Evolutionary conservation across 2,797 vertebrate species (phyloP).

Genomic region (Lophius americanus): DNA sequence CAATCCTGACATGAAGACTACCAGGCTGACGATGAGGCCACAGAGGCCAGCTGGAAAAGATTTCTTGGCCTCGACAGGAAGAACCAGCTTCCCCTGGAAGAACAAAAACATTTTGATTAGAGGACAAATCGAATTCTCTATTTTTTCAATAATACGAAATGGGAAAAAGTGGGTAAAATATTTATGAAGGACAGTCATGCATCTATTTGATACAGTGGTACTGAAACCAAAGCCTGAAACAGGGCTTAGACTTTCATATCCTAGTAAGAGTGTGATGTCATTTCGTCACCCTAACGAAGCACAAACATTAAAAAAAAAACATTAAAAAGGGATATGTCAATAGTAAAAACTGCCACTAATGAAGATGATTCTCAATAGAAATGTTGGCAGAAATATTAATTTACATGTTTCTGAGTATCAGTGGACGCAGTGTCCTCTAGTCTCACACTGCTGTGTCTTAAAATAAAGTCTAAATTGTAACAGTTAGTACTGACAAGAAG

Average conservation of each 20-base stretch:
- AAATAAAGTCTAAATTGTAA: constrained; percentile 33
- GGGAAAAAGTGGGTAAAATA: neutral
- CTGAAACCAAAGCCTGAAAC: neutral
- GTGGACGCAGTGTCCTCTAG: neutral
- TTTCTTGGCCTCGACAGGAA: constrained; percentile 76
- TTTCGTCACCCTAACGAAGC: too few relatives aligned
- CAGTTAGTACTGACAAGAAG: constrained; percentile 30
- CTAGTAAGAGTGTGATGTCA: too few relatives aligned
- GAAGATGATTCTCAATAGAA: neutral
- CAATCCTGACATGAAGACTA: constrained; percentile 88
- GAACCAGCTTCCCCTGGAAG: constrained; percentile 82
- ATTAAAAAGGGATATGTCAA: too few relatives aligned
- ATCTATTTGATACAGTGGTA: neutral
- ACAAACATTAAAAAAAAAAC: neutral
- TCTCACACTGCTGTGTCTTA: constrained; percentile 1
- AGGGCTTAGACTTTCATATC: too few relatives aligned
- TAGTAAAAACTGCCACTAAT: neutral
- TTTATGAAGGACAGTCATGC: neutral
- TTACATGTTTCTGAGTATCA: neutral
- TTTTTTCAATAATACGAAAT: neutral
- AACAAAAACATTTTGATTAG: constrained; percentile 29
- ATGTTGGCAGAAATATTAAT: neutral
- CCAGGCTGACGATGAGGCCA: constrained; percentile 88
- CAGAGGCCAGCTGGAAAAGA: constrained; percentile 84
- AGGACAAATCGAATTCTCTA: neutral